Base-by-base conservation (phyloP, 2,797 vertebrate genomes). In the Cryptoprocta ferox region DNA sequence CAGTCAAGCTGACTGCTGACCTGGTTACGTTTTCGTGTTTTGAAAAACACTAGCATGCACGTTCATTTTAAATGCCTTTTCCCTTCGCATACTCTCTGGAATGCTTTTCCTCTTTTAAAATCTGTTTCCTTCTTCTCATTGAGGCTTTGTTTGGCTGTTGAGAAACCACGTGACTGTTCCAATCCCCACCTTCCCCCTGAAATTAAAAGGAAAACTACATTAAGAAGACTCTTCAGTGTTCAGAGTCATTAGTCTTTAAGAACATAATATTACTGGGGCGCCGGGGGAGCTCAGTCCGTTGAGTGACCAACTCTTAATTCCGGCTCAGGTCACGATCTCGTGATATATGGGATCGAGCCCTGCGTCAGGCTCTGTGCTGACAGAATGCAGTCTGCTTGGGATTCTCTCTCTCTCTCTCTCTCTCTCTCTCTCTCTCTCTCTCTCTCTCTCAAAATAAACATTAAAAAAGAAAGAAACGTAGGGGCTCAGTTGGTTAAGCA, bases 21-120 rank as follows among this genome's bases (percentile, higher is more conserved):
- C 37, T 6, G 7, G 0, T 24, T 18, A 0, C 5, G 39, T 45
- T 56, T 89, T 39, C 24, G 0, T 39, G 15, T 37, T 75, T 30
- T 61, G 24, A 56, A 26, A 66, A 78, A 83, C 83, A 63, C n/a
- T 19, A 53, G 15, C 50, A 16, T 18, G 53, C 82, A 71, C 6
- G 15, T 48, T 18, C 11, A 9, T 30, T 32, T 13, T 32, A 21
- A 85, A 14, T 14, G 21, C 78, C 53, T 28, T 48, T 63, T 3
- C 32, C 30, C 2, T 30, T 14, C 26, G 32, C 66, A 7, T 6
- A 2, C 19, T 35, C 50, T 42, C 10, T 5, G n/a, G 37, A 19
- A 2, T 6, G 26, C 2, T 59, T 28, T 30, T 80, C 42, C 16
- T 75, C 26, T 42, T 28, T 53, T 45, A 13, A 35, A 5, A 7